Conservation (phyloP, 2,797 vertebrate species). For the Neostethus bicornis region DNA sequence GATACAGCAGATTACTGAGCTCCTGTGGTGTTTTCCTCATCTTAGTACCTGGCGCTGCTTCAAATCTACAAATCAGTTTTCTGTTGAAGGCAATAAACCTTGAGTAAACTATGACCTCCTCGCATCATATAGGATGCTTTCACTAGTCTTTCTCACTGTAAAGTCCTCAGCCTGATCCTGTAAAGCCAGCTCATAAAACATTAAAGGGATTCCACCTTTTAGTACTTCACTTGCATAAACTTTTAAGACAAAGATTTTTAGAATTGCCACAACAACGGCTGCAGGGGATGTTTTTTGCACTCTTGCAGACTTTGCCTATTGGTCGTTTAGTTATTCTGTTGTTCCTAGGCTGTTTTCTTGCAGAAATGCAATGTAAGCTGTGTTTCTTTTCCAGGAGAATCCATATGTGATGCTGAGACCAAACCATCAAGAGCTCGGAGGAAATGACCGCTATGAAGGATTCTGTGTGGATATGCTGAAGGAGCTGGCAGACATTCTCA, state of each 20-base stretch:
- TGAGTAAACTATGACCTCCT: constrained; percentile 34
- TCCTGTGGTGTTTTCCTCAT: constrained; percentile 19
- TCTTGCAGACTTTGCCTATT: neutral
- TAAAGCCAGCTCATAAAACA: constrained; percentile 21
- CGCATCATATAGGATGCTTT: constrained; percentile 16
- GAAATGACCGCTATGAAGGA: constrained; percentile 94
- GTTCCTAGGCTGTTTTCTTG: neutral
- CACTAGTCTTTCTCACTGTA: constrained; percentile 10
- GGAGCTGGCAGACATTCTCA: constrained; percentile 93
- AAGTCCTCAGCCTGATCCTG: constrained; percentile 23
- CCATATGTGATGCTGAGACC: constrained; percentile 96
- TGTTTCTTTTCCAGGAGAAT: constrained; percentile 89
- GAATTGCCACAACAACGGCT: neutral
- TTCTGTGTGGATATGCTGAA: constrained; percentile 98
- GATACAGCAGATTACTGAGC: constrained; percentile 28
- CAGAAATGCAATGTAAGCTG: neutral
- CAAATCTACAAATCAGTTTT: constrained; percentile 51
- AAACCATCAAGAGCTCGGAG: constrained; percentile 93
- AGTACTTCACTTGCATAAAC: neutral
- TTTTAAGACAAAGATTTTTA: constrained; percentile 1
- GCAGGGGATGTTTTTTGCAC: neutral
- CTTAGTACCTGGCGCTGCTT: constrained; percentile 32
- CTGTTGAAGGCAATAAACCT: constrained; percentile 37
- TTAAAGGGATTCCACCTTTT: constrained; percentile 10
- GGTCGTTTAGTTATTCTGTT: neutral